Evolutionary conservation across 2,888 invertebrate genomes (phyloP).

Genomic region (Hirtodrosophila histrioides): DNA sequence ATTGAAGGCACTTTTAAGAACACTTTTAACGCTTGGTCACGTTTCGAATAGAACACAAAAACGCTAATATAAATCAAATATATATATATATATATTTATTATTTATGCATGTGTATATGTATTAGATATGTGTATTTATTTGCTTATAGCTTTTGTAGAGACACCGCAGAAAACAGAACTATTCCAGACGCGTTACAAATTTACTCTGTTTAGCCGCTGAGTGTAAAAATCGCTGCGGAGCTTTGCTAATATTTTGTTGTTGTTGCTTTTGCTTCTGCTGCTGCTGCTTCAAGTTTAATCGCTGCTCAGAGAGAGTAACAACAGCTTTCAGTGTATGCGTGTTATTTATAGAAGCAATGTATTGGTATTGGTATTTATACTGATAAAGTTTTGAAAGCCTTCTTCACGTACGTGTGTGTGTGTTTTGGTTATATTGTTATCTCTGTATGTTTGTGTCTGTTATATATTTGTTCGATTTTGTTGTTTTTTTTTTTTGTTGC

Average conservation of each 20-base stretch:
- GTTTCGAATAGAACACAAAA: slow-evolving; percentile 1
- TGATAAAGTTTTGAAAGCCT: slow-evolving; percentile 64
- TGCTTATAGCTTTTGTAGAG: slow-evolving; percentile 20
- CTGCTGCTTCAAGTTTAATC: slow-evolving; percentile 55
- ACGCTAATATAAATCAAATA: slow-evolving; percentile 13
- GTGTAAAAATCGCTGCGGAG: slow-evolving; percentile 61
- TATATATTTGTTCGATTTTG: slow-evolving; percentile 29
- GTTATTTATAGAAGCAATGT: slow-evolving; percentile 51
- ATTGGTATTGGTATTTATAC: slow-evolving; percentile 25
- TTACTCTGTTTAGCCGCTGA: slow-evolving; percentile 58
- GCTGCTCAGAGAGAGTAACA: slow-evolving; percentile 48
- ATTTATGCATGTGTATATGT: slow-evolving; percentile 3
- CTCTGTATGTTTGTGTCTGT: slow-evolving; percentile 19
- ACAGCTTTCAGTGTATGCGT: slow-evolving; percentile 45
- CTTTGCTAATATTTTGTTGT: slow-evolving; percentile 43
- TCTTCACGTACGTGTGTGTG: slow-evolving; percentile 19
- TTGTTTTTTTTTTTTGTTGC: slow-evolving; percentile 36
- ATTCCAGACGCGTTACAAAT: slow-evolving; percentile 61
- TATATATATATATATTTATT: slow-evolving; percentile 15
- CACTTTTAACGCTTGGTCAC: slow-evolving; percentile 22
- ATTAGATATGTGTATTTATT: slow-evolving; percentile 5
- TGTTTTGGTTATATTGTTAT: slow-evolving; percentile 26
- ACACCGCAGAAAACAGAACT: slow-evolving; percentile 54
- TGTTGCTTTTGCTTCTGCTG: slow-evolving; percentile 18
- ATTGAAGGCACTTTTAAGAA: neutral